Conservation (phyloP, 2,888 invertebrate genomes). For the Odontocolon sp. region DNA sequence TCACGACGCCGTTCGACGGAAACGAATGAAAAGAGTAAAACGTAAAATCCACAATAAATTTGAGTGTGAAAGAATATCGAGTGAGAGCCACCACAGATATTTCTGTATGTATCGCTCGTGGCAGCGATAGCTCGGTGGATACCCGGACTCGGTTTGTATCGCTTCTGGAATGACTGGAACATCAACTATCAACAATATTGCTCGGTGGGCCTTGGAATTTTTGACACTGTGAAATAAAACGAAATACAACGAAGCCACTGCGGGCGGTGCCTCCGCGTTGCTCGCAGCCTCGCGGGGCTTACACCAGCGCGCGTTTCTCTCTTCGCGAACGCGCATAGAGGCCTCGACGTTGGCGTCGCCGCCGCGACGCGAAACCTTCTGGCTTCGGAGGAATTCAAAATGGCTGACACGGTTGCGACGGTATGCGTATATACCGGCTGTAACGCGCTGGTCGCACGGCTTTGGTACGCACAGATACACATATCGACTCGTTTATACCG, state of each 20-base stretch:
- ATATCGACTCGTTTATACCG: background rate
- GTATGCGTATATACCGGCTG: slow-evolving; percentile 23
- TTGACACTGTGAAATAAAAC: slow-evolving; percentile 76
- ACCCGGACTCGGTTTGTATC: too few species aligned
- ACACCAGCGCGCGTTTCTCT: too few species aligned
- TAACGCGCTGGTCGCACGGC: slow-evolving; percentile 4
- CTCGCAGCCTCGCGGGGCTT: too few species aligned
- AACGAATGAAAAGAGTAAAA: too few species aligned
- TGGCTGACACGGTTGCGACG: slow-evolving; percentile 71
- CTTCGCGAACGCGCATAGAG: slow-evolving; percentile 29
- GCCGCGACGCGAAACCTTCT: slow-evolving; percentile 58
- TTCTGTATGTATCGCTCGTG: too few species aligned
- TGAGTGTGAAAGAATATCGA: too few species aligned
- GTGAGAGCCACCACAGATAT: too few species aligned
- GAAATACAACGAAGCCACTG: slow-evolving; percentile 29
- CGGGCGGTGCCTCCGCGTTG: slow-evolving; percentile 35
- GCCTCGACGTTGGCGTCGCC: slow-evolving; percentile 31
- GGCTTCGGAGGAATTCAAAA: slow-evolving; percentile 78
- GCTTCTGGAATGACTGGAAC: slow-evolving; percentile 71
- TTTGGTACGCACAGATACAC: background rate
- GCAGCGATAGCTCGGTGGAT: too few species aligned
- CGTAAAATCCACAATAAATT: too few species aligned
- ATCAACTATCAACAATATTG: slow-evolving; percentile 80
- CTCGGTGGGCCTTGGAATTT: slow-evolving; percentile 64
- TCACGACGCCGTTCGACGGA: too few species aligned